phyloP scores from a whole-genome alignment of 2,888 invertebrate genomes.

The Xanthia togata region DNA sequence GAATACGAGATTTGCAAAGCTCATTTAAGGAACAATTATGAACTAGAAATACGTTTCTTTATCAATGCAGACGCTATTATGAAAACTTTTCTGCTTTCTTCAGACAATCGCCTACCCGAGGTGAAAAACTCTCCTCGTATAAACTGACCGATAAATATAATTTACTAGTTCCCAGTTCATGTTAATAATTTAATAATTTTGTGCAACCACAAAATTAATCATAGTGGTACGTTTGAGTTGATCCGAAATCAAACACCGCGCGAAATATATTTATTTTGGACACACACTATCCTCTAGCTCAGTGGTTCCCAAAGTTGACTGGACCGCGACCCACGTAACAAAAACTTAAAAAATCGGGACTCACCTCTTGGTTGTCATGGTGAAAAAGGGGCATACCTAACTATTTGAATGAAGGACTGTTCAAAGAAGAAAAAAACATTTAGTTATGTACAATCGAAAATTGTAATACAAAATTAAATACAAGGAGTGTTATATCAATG shows the following conservation, averaged over 20 bases:
- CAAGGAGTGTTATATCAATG: too few relatives aligned
- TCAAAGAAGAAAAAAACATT: too few relatives aligned
- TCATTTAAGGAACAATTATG: background rate
- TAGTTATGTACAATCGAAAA: too few relatives aligned
- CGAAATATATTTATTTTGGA: constrained; percentile 26
- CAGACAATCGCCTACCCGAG: background rate
- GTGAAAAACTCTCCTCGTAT: background rate
- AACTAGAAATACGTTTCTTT: background rate
- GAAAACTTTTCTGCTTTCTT: background rate
- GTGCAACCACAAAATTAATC: constrained; percentile 32
- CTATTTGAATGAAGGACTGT: too few relatives aligned
- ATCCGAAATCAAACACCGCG: constrained; percentile 17
- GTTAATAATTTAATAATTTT: constrained; percentile 27
- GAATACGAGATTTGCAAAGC: background rate
- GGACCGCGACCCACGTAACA: too few relatives aligned
- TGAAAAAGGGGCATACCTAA: too few relatives aligned
- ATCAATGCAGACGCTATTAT: background rate
- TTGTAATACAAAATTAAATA: too few relatives aligned
- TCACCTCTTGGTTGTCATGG: too few relatives aligned
- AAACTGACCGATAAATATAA: background rate
- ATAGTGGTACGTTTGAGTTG: constrained; percentile 10
- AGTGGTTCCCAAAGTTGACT: too few relatives aligned
- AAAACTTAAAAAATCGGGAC: too few relatives aligned
- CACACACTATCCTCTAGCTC: background rate
- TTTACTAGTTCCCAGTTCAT: background rate